Evolutionary conservation across 2,113 vertebrate species (phyloP).

Genomic region (Cisticola juncidis): DNA sequence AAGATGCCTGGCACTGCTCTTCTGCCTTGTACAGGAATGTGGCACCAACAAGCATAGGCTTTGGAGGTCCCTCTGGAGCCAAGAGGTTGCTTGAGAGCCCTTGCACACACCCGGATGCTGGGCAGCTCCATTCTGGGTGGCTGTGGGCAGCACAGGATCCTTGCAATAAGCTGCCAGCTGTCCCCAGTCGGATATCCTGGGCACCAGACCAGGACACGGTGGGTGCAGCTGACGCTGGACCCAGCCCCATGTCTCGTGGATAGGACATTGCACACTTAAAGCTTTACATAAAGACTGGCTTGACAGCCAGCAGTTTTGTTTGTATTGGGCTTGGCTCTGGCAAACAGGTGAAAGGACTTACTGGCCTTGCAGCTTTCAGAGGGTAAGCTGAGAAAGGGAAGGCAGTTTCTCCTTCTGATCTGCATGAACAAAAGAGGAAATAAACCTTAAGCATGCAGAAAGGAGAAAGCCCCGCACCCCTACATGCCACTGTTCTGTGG

Average conservation of each 20-base stretch:
- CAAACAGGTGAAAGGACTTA: not conserved
- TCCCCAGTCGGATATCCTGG: not conserved
- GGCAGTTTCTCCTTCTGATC: not conserved
- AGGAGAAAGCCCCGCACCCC: not conserved
- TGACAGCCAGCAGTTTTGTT: not conserved
- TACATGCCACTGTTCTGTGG: rapidly evolving
- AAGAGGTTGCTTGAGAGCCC: not conserved
- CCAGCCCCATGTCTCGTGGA: not conserved
- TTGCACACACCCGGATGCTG: rapidly evolving
- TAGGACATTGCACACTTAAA: rapidly evolving
- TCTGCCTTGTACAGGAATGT: rapidly evolving
- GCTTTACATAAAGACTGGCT: not conserved
- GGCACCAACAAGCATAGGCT: not conserved
- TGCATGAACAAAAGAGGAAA: not conserved
- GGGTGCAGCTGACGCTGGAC: not conserved
- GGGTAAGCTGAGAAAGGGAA: not conserved
- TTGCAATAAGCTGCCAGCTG: not conserved
- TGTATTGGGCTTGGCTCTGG: not conserved
- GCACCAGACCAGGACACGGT: not conserved
- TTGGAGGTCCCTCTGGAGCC: not conserved
- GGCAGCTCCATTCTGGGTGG: not conserved
- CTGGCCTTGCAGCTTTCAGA: not conserved
- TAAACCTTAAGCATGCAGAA: not conserved
- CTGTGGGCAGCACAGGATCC: not conserved
- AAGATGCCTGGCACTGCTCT: not conserved